Percentiles rank a stretch among this genome's conserved stretches.
phyloP scores from a whole-genome alignment of 2,888 invertebrate genomes.

The Ormia ochracea region DNA sequence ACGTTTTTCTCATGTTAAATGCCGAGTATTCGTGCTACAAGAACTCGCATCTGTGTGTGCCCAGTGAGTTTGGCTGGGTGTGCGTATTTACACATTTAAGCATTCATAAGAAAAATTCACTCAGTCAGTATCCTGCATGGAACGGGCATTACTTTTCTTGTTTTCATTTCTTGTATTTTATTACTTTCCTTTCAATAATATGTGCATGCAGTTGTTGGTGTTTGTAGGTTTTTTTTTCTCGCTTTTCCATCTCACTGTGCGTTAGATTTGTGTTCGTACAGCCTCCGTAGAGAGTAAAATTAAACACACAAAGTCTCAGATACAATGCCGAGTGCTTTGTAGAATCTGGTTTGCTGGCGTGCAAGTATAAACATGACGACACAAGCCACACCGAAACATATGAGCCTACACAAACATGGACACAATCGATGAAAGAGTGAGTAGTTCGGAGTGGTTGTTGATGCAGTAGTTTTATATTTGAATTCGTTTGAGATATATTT shows the following conservation, averaged over 20 bases:
- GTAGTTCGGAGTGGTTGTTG: constrained; percentile 30
- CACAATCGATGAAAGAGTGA: too few species aligned
- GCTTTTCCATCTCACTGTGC: constrained; percentile 9
- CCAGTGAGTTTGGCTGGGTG: neutral
- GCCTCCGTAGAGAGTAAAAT: constrained; percentile 44
- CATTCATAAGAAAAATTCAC: constrained; percentile 52
- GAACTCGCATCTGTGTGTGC: neutral
- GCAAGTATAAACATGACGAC: neutral
- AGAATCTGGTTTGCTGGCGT: neutral
- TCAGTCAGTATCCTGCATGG: constrained; percentile 43
- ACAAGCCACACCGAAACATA: neutral
- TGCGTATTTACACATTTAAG: constrained; percentile 34
- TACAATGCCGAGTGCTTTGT: neutral
- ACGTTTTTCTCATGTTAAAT: constrained; percentile 16
- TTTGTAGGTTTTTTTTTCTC: constrained; percentile 7
- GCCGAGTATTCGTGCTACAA: neutral
- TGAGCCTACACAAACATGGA: neutral
- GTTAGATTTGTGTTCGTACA: constrained; percentile 7
- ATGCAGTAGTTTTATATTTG: constrained; percentile 42
- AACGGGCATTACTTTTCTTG: constrained; percentile 36
- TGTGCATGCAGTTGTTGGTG: constrained; percentile 33
- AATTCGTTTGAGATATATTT: constrained; percentile 7
- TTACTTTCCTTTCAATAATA: constrained; percentile 6
- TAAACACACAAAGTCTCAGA: neutral
- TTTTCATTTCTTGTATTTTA: constrained; percentile 25